Evolutionary conservation across 2,113 vertebrate genomes (phyloP), one percentile per base, ranked within the genome.

Genomic region (Ictalurus punctatus): DNA sequence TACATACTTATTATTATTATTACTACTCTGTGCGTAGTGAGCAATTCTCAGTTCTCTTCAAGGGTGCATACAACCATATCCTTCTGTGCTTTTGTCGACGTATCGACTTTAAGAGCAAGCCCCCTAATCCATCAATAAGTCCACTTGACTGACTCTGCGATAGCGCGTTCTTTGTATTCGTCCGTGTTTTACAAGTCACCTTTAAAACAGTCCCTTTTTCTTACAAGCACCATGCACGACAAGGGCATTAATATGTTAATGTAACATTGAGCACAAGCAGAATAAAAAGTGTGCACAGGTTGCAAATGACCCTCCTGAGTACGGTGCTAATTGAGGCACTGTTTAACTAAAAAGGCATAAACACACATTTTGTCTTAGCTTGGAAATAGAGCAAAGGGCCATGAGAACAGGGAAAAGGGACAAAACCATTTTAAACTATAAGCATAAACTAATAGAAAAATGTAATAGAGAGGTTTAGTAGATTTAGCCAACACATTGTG

Each of bases 251-350:
- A 92, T 92, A 90, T 93, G 90, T 88, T 90, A 92, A 92, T 90
- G 90, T 91, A 91, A 67, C 92, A 90, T 94, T 30, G 37, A 81
- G 87, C 69, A 81, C 37, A 69, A 6, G 27, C 80, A 44, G 48
- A 89, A 86, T 80, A 84, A 87, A 84, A 78, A 84, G 54, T 58
- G 8, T 54, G 59, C 85, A 88, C 93, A 93, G 94, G 90, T 93
- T 93, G 93, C 91, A 93, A 95, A 95, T 58, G 90, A 89, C 92
- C 91, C 93, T 89, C 86, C 92, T 93, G 92, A 91, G 91, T 58
- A 16, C 3, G 10, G 73, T 56, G 90, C 84, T 94, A 93, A 94
- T 92, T 91, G 90, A 89, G 84, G 79, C 84, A 90, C 30, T 30
- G 87, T 92, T 91, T 91, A 94, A 93, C 92, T 74, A 91, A 91